Evolutionary conservation across 2,797 vertebrate species (phyloP), one percentile per base, ranked within the genome.

Genomic region (Phataginus tetradactyla): DNA sequence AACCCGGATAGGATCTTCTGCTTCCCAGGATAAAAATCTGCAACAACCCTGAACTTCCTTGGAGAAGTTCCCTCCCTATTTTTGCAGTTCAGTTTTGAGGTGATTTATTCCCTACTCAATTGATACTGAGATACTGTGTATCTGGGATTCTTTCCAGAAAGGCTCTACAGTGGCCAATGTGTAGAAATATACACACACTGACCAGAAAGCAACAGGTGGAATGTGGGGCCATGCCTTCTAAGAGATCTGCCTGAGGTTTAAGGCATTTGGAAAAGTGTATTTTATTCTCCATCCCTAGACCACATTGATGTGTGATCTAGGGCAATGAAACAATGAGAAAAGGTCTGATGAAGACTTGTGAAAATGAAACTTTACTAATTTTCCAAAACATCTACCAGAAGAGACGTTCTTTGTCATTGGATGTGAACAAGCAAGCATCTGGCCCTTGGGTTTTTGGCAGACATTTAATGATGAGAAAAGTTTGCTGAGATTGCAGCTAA

Each of bases 71-170:
- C 61, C 49, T 79, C 86, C 17, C 29, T 68, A 10, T 69, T 87
- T 90, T n/a, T 66, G n/a, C 49, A 37, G 29, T 55, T 4, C 39
- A n/a, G 7, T 57, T 71, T 89, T 13, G 45, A 69, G 32, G 7
- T n/a, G 34, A 64, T 53, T 95, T 87, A 61, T 17, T 95, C 45
- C 66, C 21, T 53, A 63, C 39, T 93, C 61, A 74, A 45, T 45
- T 89, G 72, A 94, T 64, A 51, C 39, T 86, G 63, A 89, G 23
- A 72, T 8, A 39, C 15, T 74, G 7, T 75, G 72, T 42, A 29
- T 79, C 51, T 77, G 39, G 34, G 71, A 72, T 66, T 86, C 66
- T 84, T 93, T 93, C 88, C 88, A 97, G 88, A 92, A 92, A 77
- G 0, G 12, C 74, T 64, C n/a, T 64, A 32, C 14, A 7, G 80